phyloP scores from a whole-genome alignment of 2,888 invertebrate species.

The Deroplatys truncata region DNA sequence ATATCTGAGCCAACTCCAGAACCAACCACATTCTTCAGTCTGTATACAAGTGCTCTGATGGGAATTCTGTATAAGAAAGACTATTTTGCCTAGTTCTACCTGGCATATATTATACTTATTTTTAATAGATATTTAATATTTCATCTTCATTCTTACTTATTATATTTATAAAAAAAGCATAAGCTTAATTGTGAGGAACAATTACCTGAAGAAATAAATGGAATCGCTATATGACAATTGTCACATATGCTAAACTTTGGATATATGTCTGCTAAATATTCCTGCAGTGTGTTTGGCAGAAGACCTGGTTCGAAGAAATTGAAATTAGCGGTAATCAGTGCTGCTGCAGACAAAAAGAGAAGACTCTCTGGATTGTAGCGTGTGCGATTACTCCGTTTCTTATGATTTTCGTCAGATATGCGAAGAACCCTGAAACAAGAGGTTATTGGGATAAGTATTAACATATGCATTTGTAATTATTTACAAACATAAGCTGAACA shows the following conservation, averaged over 20 bases:
- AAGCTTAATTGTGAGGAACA: neutral
- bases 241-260: constrained; percentile 44
- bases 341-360: constrained; percentile 42
- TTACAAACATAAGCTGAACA: no score
- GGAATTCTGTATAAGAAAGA: no score
- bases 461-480: no score
- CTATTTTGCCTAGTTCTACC: no score
- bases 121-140: no score
- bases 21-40: no score
- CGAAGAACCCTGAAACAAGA: constrained; percentile 20
- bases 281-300: constrained; percentile 42
- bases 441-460: no score
- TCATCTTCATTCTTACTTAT: no score
- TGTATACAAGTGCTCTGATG: no score
- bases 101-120: no score
- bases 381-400: neutral
- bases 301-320: constrained; percentile 42
- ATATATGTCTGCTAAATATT: constrained; percentile 45
- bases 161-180: no score
- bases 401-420: constrained; percentile 18
- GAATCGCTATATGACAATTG: constrained; percentile 40
- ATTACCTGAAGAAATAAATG: constrained; percentile 39
- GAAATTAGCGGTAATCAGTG: constrained; percentile 42
- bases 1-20: no score
- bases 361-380: constrained; percentile 34